Evolutionary conservation across 2,888 invertebrate species (phyloP).

Genomic region (Notodonta ziczac): DNA sequence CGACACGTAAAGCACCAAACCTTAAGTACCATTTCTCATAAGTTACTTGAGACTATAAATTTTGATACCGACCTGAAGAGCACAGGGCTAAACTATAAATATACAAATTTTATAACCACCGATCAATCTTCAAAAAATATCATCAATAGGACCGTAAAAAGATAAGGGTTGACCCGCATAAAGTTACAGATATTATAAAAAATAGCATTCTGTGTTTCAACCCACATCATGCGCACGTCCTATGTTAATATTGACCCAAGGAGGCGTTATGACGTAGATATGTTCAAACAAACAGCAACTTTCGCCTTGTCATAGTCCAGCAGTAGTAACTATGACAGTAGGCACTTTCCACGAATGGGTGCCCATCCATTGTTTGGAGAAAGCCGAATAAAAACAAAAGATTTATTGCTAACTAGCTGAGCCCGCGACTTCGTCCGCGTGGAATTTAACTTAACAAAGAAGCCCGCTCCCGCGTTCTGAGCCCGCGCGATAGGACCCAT

Average conservation of each 20-base stretch:
- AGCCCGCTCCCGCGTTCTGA: too few relatives aligned
- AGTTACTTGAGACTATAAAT: not conserved
- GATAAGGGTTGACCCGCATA: conserved; percentile 17
- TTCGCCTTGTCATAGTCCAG: conserved; percentile 57
- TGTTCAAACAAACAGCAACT: conserved; percentile 65
- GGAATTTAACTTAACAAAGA: too few relatives aligned
- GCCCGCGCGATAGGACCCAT: too few relatives aligned
- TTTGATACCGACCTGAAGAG: not conserved
- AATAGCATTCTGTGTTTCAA: conserved; percentile 21
- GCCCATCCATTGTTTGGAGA: conserved; percentile 67
- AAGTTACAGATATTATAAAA: conserved; percentile 17
- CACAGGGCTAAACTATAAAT: too few relatives aligned
- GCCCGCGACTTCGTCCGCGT: too few relatives aligned
- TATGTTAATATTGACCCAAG: conserved; percentile 57
- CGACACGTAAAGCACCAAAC: too few relatives aligned
- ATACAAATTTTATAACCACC: too few relatives aligned
- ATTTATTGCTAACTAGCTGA: conserved; percentile 33
- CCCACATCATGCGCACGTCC: conserved; percentile 15
- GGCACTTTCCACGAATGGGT: conserved; percentile 72
- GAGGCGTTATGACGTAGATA: conserved; percentile 52
- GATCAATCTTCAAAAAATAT: not conserved
- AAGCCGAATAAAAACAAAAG: conserved; percentile 74
- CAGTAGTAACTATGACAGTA: conserved; percentile 53
- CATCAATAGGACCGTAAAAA: not conserved
- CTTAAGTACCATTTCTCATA: too few relatives aligned